Percentiles rank a stretch among this genome's conserved stretches.
phyloP scores from a whole-genome alignment of 2,113 vertebrate genomes.

The Excalfactoria chinensis region DNA sequence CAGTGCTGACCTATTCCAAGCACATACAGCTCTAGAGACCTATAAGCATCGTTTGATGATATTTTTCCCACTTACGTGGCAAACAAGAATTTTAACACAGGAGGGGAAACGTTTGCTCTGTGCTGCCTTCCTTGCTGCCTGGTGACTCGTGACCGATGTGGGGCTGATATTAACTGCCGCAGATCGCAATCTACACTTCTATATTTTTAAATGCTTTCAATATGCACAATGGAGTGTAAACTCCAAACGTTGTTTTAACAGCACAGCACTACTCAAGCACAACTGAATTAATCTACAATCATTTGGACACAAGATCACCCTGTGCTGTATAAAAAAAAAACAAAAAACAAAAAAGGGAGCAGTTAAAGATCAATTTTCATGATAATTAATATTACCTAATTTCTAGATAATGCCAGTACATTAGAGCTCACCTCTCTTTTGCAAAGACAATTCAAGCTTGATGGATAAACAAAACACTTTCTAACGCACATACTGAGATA shows the following conservation, averaged over 20 bases:
- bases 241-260: background rate
- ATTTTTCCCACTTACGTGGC: background rate
- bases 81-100: background rate
- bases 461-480: background rate
- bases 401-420: slow-evolving; percentile 1
- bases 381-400: background rate
- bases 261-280: background rate
- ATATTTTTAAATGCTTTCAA: slow-evolving; percentile 3
- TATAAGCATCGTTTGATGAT: background rate
- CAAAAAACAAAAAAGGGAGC: background rate
- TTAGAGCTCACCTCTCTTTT: background rate
- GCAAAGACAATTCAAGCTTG: background rate
- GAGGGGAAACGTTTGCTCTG: background rate
- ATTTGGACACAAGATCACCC: background rate
- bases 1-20: background rate
- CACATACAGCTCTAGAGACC: background rate
- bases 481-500: background rate
- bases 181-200: background rate
- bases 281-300: background rate
- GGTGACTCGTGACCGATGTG: background rate
- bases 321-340: no score
- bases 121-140: background rate
- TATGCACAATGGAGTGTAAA: background rate
- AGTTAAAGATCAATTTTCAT: background rate
- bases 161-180: background rate